phyloP scores from a whole-genome alignment of 2,888 invertebrate species.

The Netelia melanura region DNA sequence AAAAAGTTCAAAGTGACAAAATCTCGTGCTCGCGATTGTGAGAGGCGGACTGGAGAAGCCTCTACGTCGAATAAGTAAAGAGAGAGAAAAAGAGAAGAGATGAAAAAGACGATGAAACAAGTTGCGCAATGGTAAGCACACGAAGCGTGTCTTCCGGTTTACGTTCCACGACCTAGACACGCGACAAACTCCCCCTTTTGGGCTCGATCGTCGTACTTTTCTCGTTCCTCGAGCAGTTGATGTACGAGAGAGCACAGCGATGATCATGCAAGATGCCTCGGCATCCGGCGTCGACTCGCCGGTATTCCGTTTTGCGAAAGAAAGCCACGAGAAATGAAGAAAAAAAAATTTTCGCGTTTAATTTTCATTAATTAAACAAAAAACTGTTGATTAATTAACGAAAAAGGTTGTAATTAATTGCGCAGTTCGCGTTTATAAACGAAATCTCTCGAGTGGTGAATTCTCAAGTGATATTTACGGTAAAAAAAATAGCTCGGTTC shows the following conservation, averaged over 20 bases:
- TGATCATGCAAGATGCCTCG: conserved; percentile 78
- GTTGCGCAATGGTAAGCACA: conserved; percentile 77
- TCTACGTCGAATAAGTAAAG: conserved; percentile 14
- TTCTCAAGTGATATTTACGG: background rate
- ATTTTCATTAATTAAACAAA: background rate
- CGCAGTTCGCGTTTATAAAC: background rate
- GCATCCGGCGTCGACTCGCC: conserved; percentile 69
- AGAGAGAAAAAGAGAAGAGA: conserved; percentile 51
- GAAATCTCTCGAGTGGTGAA: background rate
- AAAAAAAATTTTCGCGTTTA: background rate
- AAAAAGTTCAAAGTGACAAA: conserved; percentile 56
- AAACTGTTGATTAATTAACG: background rate
- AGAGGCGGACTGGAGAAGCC: background rate
- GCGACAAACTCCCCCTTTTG: conserved; percentile 77
- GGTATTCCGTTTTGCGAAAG: conserved; percentile 30
- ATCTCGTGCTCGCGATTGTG: conserved; percentile 26
- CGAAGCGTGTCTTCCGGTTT: conserved; percentile 82
- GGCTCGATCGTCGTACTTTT: conserved; percentile 53
- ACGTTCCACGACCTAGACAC: conserved; percentile 78
- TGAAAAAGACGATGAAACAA: conserved; percentile 60
- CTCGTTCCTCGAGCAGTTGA: conserved; percentile 71
- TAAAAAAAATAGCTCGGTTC: background rate
- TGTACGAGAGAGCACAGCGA: conserved; percentile 71
- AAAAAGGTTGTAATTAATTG: no score
- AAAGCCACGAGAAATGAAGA: background rate